Conservation (phyloP, 2,888 invertebrate species). For the Fragum sueziense region DNA sequence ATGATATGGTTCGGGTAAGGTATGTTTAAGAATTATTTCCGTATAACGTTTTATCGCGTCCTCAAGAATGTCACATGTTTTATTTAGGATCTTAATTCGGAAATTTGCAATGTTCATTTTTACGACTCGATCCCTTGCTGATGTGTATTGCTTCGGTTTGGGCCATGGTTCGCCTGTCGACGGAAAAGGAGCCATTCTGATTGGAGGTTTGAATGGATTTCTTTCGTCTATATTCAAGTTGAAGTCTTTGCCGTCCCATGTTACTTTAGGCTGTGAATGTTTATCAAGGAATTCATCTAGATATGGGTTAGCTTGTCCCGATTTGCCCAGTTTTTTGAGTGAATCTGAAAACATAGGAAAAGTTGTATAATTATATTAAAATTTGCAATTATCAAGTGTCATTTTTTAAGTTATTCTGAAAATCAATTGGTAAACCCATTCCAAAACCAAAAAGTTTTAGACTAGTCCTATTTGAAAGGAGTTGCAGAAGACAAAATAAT, state of each 20-base stretch:
- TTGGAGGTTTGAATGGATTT: slow-evolving; percentile 39
- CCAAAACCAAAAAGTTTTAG: too few species aligned
- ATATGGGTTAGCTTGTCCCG: slow-evolving; percentile 27
- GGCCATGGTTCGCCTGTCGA: slow-evolving; percentile 56
- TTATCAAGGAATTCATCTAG: slow-evolving; percentile 39
- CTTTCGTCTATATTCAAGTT: slow-evolving; percentile 38
- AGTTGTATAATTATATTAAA: too few species aligned
- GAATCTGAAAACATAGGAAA: slow-evolving; percentile 16
- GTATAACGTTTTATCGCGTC: slow-evolving; percentile 85
- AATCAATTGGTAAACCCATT: too few species aligned
- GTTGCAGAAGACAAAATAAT: too few species aligned
- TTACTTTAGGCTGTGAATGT: slow-evolving; percentile 37
- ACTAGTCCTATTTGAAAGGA: too few species aligned
- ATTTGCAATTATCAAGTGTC: too few species aligned
- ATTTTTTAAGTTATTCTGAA: too few species aligned
- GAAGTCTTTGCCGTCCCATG: slow-evolving; percentile 13
- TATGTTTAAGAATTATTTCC: slow-evolving; percentile 81
- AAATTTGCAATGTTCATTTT: slow-evolving; percentile 43
- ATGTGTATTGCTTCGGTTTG: slow-evolving; percentile 35
- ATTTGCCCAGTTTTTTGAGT: slow-evolving; percentile 3
- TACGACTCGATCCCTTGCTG: slow-evolving; percentile 24
- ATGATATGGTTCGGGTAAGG: slow-evolving; percentile 58
- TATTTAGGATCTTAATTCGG: slow-evolving; percentile 70
- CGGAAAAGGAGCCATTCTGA: slow-evolving; percentile 45
- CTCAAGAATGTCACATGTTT: slow-evolving; percentile 85